Evolutionary conservation across 2,888 invertebrate genomes (phyloP), one percentile per base, ranked within the genome.

Genomic region (Tyria jacobaeae): DNA sequence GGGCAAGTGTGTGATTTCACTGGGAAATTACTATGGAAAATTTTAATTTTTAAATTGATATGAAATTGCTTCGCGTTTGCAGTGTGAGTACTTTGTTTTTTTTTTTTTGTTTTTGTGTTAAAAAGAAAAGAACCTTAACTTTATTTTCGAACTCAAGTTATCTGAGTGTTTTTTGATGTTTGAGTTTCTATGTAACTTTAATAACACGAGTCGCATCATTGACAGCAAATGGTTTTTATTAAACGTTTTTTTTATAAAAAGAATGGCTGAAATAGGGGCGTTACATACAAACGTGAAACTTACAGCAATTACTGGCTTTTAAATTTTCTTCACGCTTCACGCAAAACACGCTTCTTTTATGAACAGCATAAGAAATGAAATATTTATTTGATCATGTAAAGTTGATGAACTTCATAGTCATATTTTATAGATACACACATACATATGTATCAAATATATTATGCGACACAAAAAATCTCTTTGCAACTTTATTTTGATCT

Each of bases 1-100:
- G 86, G 84, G 76, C 86, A 83, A 84, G 83, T 82, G 70, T 76
- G 70, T 69, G 73, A 78, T 76, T 69, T 69, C 59, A 60, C 52
- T 59, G 52, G 56, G 53, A 57, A 62, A 73, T 76, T 65, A 51
- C 50, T 68, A 54, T 62, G 62, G 47, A 62, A 34, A 49, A 53
- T 67, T 76, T 72, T 65, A 57, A 75, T 67, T 72, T 68, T 37
- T 35, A 17, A 61, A 63, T 65, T 66, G 60, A 51, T 51, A 44
- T 54, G 31, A 41, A 17, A 41, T 44, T 31, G 27, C 17, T 54
- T 53, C 9, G 25, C 10, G n/a, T 27, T 15, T 49, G n/a, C 15
- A 27, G 48, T 49, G 48, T 49, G 27, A 15, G 25, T 47, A 6
- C 9, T n/a, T 15, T 15, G 12, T 24, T 48, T 14, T 48, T 15